Conservation (phyloP, 2,113 vertebrate genomes). For the Diadophis punctatus region DNA sequence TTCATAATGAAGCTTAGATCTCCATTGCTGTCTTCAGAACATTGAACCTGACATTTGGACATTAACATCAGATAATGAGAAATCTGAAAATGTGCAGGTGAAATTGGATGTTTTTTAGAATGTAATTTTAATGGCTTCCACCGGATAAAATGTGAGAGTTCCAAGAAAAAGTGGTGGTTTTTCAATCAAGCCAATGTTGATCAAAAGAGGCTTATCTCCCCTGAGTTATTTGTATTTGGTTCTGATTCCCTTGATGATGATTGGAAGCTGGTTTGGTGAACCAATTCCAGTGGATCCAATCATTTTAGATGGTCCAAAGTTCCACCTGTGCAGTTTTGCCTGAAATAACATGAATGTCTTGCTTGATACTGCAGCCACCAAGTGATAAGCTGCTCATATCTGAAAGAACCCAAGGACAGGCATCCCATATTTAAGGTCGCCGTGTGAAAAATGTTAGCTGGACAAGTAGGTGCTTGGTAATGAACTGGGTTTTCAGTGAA, state of each 20-base stretch:
- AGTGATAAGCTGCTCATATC: background rate
- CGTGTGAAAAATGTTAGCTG: conserved; percentile 46
- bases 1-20: background rate
- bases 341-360: background rate
- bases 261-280: background rate
- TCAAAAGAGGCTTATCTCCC: background rate
- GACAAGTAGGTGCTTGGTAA: conserved; percentile 46
- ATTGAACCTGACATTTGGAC: background rate
- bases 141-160: background rate
- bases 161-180: background rate
- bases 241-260: background rate
- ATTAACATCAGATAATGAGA: background rate
- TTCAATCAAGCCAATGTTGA: background rate
- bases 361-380: background rate
- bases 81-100: background rate
- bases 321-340: background rate
- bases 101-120: background rate
- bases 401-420: background rate
- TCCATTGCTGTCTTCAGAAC: background rate
- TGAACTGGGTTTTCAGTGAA: conserved; percentile 62
- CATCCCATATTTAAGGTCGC: background rate
- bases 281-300: background rate
- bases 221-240: background rate
- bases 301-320: background rate
- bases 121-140: background rate